phyloP scores from a whole-genome alignment of 1,140 invertebrate species.

The Stratiolaelaps scimitus region DNA sequence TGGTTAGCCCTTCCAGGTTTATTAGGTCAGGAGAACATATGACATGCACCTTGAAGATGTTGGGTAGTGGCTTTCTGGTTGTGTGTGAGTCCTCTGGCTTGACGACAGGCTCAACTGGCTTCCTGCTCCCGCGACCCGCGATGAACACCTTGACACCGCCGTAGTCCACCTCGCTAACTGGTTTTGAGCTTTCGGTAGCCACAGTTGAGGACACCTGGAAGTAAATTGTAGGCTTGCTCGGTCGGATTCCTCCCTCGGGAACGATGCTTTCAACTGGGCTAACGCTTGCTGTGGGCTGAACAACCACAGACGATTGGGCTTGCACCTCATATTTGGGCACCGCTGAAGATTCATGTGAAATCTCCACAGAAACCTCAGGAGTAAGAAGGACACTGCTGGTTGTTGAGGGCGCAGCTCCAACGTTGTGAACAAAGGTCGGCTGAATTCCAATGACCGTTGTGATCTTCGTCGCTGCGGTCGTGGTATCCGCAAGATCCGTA shows the following conservation, averaged over 20 bases:
- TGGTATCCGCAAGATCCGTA: neutral
- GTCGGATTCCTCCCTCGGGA: neutral
- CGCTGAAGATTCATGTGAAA: neutral
- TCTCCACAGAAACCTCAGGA: slow-evolving; percentile 1
- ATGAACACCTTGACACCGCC: slow-evolving; percentile 25
- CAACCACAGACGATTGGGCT: slow-evolving; percentile 9
- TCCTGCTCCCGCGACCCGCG: slow-evolving; percentile 19
- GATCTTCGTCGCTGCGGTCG: neutral
- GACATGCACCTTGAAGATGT: slow-evolving; percentile 13
- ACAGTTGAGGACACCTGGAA: slow-evolving; percentile 22
- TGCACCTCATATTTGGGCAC: slow-evolving; percentile 8
- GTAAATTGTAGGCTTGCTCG: slow-evolving; percentile 11
- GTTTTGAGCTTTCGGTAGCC: neutral
- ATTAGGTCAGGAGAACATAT: neutral
- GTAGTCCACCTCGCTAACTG: slow-evolving; percentile 9
- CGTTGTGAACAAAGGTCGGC: neutral
- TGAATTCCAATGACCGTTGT: neutral
- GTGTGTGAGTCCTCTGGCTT: slow-evolving; percentile 8
- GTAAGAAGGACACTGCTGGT: neutral
- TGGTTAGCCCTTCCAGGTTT: too few species aligned
- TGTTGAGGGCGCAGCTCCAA: neutral
- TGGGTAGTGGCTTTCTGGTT: slow-evolving; percentile 13
- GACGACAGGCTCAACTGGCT: slow-evolving; percentile 19
- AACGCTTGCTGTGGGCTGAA: neutral
- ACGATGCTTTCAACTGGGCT: neutral